Conservation (phyloP, 1,140 invertebrate genomes). For the Heliothis subflexa region DNA sequence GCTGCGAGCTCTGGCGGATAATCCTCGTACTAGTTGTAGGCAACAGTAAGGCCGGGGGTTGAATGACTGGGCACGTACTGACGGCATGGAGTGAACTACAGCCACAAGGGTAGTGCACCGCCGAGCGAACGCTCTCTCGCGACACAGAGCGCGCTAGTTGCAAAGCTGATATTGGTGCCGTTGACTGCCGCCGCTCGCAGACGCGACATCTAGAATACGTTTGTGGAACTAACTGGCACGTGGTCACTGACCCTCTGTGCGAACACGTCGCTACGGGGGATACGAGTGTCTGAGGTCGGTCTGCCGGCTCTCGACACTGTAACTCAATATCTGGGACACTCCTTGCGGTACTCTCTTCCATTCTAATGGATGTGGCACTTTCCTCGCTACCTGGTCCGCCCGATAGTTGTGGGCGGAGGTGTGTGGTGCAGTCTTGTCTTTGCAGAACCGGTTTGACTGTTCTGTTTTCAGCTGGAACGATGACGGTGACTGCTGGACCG, state of each 20-base stretch:
- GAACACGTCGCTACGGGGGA: constrained; percentile 85
- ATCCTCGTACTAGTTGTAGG: constrained; percentile 91
- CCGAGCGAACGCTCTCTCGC: constrained; percentile 90
- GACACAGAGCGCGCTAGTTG: constrained; percentile 92
- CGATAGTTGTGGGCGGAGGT: constrained; percentile 90
- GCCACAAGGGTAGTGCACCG: constrained; percentile 87
- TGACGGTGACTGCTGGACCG: constrained; percentile 82
- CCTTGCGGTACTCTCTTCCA: constrained; percentile 90
- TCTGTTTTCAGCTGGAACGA: constrained; percentile 80
- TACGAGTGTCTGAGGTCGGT: constrained; percentile 85
- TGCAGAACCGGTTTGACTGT: constrained; percentile 91
- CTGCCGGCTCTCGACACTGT: constrained; percentile 88
- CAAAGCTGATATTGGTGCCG: constrained; percentile 91
- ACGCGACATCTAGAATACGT: constrained; percentile 88
- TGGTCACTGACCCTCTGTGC: constrained; percentile 87
- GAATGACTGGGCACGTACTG: constrained; percentile 88
- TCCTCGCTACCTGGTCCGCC: constrained; percentile 92
- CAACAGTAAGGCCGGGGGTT: constrained; percentile 90
- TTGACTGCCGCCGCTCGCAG: constrained; percentile 91
- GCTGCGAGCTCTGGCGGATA: constrained; percentile 96
- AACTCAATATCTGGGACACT: constrained; percentile 96
- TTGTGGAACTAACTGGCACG: constrained; percentile 87
- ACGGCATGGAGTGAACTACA: constrained; percentile 85
- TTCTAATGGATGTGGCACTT: constrained; percentile 87
- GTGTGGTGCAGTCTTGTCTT: constrained; percentile 93